Conservation (phyloP, 2,888 invertebrate genomes). For the Gymnoscelis rufifasciata region DNA sequence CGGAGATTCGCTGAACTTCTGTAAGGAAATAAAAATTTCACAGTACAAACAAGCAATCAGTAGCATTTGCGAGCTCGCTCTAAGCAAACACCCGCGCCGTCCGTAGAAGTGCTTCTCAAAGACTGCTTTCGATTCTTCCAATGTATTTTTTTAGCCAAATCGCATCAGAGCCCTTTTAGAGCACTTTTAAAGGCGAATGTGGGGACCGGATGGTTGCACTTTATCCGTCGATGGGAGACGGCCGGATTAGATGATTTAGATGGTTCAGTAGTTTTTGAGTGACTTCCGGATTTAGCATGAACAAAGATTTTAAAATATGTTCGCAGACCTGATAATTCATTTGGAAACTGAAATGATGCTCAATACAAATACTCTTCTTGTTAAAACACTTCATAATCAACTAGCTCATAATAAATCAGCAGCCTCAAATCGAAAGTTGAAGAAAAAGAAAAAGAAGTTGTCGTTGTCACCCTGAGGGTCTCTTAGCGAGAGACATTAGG, state of each 20-base stretch:
- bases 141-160: conserved; percentile 52
- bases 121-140: conserved; percentile 51
- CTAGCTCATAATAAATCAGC: too few relatives aligned
- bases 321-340: too few relatives aligned
- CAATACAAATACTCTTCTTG: too few relatives aligned
- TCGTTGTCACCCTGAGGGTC: too few relatives aligned
- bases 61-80: conserved; percentile 66
- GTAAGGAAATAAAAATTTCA: conserved; percentile 62
- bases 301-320: too few relatives aligned
- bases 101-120: conserved; percentile 58
- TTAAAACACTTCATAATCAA: background rate
- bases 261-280: conserved; percentile 9
- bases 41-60: conserved; percentile 73
- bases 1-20: conserved; percentile 42
- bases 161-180: conserved; percentile 37
- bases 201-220: conserved; percentile 26
- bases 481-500: too few relatives aligned
- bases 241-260: conserved; percentile 1
- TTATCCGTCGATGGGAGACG: conserved; percentile 16
- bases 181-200: conserved; percentile 35
- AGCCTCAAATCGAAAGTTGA: too few relatives aligned
- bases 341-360: too few relatives aligned
- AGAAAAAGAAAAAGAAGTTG: too few relatives aligned
- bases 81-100: conserved; percentile 52
- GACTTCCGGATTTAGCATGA: conserved; percentile 4